Percentiles rank a stretch among this genome's conserved stretches.
Conservation (phyloP, 2,113 vertebrate species). For the Anguilla rostrata region DNA sequence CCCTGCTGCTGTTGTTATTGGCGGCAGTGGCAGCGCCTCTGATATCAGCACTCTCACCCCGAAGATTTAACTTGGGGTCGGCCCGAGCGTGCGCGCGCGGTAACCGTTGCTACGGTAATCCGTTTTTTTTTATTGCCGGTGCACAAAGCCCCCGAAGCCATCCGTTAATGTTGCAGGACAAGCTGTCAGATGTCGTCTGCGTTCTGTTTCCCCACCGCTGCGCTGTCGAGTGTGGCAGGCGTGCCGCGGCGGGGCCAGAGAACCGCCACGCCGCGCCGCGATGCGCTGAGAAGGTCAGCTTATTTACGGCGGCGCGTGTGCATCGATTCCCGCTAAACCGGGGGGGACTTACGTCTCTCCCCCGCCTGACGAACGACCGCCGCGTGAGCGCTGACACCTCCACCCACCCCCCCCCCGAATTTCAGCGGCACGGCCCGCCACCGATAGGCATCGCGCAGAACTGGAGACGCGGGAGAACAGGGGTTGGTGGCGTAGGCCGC, state of each 20-base stretch:
- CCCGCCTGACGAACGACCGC: slow-evolving; percentile 39
- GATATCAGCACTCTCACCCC: too few species aligned
- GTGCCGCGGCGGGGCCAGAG: not conserved
- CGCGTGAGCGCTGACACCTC: slow-evolving; percentile 32
- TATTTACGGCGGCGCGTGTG: slow-evolving; percentile 51
- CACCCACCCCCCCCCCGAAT: slow-evolving; percentile 4
- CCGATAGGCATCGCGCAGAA: not conserved
- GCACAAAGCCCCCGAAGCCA: not conserved
- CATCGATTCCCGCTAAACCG: slow-evolving; percentile 34
- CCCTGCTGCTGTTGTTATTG: too few species aligned
- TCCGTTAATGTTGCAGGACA: not conserved
- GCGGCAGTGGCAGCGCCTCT: too few species aligned
- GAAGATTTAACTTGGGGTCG: too few species aligned
- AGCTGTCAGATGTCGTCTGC: not conserved
- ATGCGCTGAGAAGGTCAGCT: slow-evolving; percentile 30
- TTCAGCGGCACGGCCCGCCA: not conserved
- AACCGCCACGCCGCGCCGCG: not conserved
- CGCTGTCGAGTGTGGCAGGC: not conserved
- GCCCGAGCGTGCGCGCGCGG: not conserved
- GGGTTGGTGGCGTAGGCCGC: too few species aligned
- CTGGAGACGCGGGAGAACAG: not conserved
- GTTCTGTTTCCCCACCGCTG: not conserved
- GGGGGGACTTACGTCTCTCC: slow-evolving; percentile 43
- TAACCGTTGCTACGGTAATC: not conserved
- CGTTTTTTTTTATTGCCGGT: not conserved